Conservation (phyloP, 1,140 invertebrate species). For the Neodiprion virginianus region DNA sequence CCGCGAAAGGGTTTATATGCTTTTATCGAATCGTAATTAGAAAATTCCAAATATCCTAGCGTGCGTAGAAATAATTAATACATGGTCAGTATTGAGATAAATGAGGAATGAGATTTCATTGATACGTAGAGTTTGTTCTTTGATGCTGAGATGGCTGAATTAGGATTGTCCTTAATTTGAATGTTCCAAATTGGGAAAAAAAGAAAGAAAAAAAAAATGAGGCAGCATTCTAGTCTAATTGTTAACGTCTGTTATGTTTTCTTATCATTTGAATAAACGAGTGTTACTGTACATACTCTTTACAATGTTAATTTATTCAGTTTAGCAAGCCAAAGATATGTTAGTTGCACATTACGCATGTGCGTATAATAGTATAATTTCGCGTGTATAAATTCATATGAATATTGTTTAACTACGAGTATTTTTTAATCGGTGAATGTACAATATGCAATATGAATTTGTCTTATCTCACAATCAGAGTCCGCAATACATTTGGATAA, state of each 20-base stretch:
- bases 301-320: background rate
- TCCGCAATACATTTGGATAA: too few relatives aligned
- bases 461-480: too few relatives aligned
- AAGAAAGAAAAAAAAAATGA: background rate
- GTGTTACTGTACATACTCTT: background rate
- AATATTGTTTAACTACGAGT: too few relatives aligned
- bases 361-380: too few relatives aligned
- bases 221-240: background rate
- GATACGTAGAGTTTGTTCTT: background rate
- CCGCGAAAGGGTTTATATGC: too few relatives aligned
- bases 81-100: too few relatives aligned
- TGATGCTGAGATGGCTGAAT: background rate
- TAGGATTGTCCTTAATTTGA: background rate
- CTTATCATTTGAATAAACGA: background rate
- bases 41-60: too few relatives aligned
- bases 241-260: background rate
- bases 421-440: too few relatives aligned
- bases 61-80: too few relatives aligned
- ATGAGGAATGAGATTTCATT: background rate
- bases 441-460: too few relatives aligned
- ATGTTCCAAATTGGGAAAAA: background rate
- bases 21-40: too few relatives aligned
- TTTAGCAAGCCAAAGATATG: background rate
- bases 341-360: background rate
- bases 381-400: too few relatives aligned